phyloP scores from a whole-genome alignment of 1,140 invertebrate genomes.

The Scaptomyza pallida region DNA sequence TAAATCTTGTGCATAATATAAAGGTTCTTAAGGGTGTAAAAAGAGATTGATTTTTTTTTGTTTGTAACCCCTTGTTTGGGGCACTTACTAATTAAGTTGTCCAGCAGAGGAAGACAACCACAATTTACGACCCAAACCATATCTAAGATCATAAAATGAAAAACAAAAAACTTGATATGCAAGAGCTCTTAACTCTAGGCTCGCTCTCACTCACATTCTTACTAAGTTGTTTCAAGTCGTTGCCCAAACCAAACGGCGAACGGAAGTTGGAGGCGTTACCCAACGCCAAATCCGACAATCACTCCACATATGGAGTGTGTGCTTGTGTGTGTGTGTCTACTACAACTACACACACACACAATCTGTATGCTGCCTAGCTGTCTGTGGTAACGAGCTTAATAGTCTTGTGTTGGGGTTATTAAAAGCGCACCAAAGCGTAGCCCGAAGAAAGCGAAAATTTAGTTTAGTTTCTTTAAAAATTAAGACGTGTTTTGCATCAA shows the following conservation, averaged over 20 bases:
- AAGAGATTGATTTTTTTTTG: slow-evolving; percentile 18
- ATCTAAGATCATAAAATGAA: no score
- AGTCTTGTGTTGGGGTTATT: slow-evolving; percentile 40
- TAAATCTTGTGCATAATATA: slow-evolving; percentile 18
- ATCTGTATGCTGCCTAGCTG: slow-evolving; percentile 26
- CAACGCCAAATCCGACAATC: slow-evolving; percentile 76
- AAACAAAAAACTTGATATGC: no score
- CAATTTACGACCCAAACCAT: no score
- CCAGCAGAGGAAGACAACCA: background rate
- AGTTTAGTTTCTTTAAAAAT: slow-evolving; percentile 4
- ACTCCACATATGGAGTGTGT: slow-evolving; percentile 65
- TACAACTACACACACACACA: slow-evolving; percentile 14
- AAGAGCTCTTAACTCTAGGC: no score
- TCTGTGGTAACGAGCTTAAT: slow-evolving; percentile 30
- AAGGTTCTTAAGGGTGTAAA: slow-evolving; percentile 1
- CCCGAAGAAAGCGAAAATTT: slow-evolving; percentile 35
- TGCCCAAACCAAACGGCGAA: slow-evolving; percentile 62
- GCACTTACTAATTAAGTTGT: background rate
- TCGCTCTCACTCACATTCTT: slow-evolving; percentile 13
- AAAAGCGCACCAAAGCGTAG: slow-evolving; percentile 20
- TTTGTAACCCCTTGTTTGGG: slow-evolving; percentile 6
- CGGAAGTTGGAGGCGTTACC: slow-evolving; percentile 79
- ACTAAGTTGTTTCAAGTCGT: slow-evolving; percentile 12
- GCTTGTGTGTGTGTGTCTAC: slow-evolving; percentile 13
- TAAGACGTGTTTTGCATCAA: slow-evolving; percentile 10